Base-by-base conservation (phyloP, 2,113 vertebrate species). In the Leptodactylus fuscus region DNA sequence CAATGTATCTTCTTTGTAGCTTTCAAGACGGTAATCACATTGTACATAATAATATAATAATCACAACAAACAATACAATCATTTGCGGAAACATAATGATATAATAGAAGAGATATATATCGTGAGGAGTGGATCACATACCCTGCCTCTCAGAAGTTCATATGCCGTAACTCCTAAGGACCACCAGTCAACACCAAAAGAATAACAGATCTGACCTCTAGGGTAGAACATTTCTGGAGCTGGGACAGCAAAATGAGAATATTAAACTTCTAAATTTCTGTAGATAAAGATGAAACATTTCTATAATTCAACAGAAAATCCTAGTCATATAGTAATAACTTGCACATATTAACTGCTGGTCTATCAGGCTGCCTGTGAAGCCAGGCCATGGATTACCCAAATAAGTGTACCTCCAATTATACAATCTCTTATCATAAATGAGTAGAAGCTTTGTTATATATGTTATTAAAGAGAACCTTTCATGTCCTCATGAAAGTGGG, bases 211-310 rank as follows among this genome's bases (percentile, higher is more conserved):
- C 81, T 97, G 94, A 76, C 92, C 94, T 62, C 94, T 93, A 38
- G 91, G 91, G 91, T 90, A 95, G 82, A 99, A 99, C 90, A 99
- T 96, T 90, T 99, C 98, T 1, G 98, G 98, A 29, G 98, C 98
- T 99, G 90, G 20, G 13, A 60, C 11, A 79, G 13, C 10, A 60
- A 18, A 44, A 46, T 34, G 27, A 73, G 20, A 69, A 38, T 11
- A 67, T 36, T n/a, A 70, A 70, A 62, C 27, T n/a, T 58, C 20
- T 67, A 67, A 36, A 67, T 11, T 24, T 67, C 32, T 67, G 62
- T 36, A 67, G 4, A 34, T 32, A 36, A 34, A 24, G n/a, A n/a
- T n/a, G n/a, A n/a, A n/a, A n/a, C n/a, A n/a, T n/a, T n/a, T n/a
- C n/a, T n/a, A n/a, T n/a, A n/a, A 62, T 62, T 27, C 1, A 51